These are phyloP conservation scores for Phyllopteryx taeniolatus DNA, from an alignment of 2,113 vertebrate genomes.

Conservation along the genomic window DNA sequence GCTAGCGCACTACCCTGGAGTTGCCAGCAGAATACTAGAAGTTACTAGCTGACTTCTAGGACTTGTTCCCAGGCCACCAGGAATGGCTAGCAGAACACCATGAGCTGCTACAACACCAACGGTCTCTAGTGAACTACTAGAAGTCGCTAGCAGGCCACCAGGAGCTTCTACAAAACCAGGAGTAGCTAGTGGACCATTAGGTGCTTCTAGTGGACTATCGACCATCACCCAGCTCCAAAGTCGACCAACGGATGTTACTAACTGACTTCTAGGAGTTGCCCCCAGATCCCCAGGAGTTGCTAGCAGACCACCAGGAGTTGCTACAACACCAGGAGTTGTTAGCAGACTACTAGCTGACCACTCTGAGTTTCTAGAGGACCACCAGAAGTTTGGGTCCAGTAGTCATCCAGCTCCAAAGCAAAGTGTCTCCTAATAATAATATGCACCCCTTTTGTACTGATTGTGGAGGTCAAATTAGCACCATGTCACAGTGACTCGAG, in stretches of 20 bases:
- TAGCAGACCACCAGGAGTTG: neutral
- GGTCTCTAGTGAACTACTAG: too few relatives aligned
- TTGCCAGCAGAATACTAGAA: too few relatives aligned
- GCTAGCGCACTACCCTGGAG: too few relatives aligned
- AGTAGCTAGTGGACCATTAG: neutral
- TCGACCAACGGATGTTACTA: too few relatives aligned
- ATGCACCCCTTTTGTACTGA: slow-evolving; percentile 51
- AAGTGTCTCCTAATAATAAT: slow-evolving; percentile 23
- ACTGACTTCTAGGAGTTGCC: too few relatives aligned
- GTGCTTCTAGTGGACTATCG: neutral
- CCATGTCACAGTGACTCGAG: slow-evolving; percentile 48
- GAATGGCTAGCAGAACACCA: too few relatives aligned
- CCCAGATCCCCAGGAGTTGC: neutral
- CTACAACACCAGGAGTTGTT: neutral
- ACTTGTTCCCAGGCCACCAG: too few relatives aligned
- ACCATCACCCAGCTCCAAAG: neutral
- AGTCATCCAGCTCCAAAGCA: slow-evolving; percentile 37
- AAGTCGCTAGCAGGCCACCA: too few relatives aligned
- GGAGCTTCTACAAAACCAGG: too few relatives aligned
- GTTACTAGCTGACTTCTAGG: too few relatives aligned
- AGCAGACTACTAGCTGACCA: neutral
- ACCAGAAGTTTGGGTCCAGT: neutral
- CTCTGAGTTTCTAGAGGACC: neutral
- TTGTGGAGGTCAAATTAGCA: slow-evolving; percentile 64
- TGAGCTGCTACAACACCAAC: too few relatives aligned